Base-by-base conservation (phyloP, 2,888 invertebrate species). In the Bhutanitis thaidina region DNA sequence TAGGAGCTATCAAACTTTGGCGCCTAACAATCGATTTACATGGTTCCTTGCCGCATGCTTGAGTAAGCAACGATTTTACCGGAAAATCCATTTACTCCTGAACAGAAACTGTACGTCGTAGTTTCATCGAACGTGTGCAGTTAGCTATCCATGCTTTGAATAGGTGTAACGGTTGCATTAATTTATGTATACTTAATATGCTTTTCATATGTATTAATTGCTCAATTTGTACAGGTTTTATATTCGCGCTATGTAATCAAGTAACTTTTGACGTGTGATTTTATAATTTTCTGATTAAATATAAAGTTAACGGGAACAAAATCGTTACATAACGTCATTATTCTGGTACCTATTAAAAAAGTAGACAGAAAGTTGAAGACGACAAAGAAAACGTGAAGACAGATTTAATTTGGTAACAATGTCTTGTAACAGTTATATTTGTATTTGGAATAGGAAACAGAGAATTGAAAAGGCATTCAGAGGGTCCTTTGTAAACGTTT, bases 21-120 rank as follows among this genome's bases (percentile, higher is more conserved):
- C 38, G 50, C 44, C 50, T 38, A 40, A 45, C 45, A 50, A 50
- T 50, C 50, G 50, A 50, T 50, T 50, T 50, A 35, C 50, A 50
- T 36, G 50, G 44, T 40, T 29, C 50, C 50, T 39, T 40, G 40
- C 40, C 44, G 40, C 34, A 45, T 45, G 45, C 45, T 30, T 30
- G 40, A 40, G 45, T 35, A 45, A 50, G 50, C 50, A 50, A 45
- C 44, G 29, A 50, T 45, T 45, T 50, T 10, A 34, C 20, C 20
- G 45, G 50, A 45, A 50, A 50, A 50, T 45, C 39, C 29, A 38
- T 43, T 50, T 50, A 45, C 44, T 27, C 16, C 35, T 39, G 20
- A 34, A 14, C 39, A 38, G 16, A 39, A 46, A 44, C 39, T 39
- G 27, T 34, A 44, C 8, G 39, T 13, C n/a, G 13, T 16, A 43